Base-by-base conservation (phyloP, 2,888 invertebrate genomes). In the Lasioglossum villosulum region DNA sequence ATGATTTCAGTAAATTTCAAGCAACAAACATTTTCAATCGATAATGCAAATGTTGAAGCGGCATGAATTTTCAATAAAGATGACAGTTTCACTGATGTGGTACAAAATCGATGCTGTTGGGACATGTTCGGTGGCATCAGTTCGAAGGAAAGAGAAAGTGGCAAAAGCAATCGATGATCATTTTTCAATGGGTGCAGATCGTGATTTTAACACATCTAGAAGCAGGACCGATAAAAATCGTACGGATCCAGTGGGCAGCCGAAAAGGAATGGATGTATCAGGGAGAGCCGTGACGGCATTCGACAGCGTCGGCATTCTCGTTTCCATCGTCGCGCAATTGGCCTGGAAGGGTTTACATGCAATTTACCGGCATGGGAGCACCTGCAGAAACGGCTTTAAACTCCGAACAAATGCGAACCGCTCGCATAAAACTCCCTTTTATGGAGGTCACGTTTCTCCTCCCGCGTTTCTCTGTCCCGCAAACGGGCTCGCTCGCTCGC, bases 391-490 rank as follows among this genome's bases (percentile, higher is more conserved):
- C 79, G 78, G 76, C 78, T 82, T 85, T 87, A 88, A 87, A 78
- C 80, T 78, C 45, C 80, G 82, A 88, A 83, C 87, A 87, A 88
- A 82, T 80, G 74, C 66, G 68, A 59, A 52, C 81, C 72, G 84
- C 76, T 77, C 81, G 79, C 82, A 79, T 84, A 84, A 87, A 87
- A 87, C 84, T 87, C 81, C 82, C 87, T 78, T 87, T 82, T 85
- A 87, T 80, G 81, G 82, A 85, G 87, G 76, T 87, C 85, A 75
- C 75, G 76, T 73, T 81, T 52, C 34, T 34, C 34, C 34, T 66
- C 66, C 34, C 66, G 19, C 66, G 16, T 56, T 10, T 56, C 56
- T 56, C 56, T 56, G 56, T 56, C 56, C 19, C 30, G 16, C 63
- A 12, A 30, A 30, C 63, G 1, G 63, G 16, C 39, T 70, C 39